These are phyloP conservation scores for Acanthurus leucopareius DNA, from an alignment of 2,797 vertebrate species.

Conservation along the genomic window DNA sequence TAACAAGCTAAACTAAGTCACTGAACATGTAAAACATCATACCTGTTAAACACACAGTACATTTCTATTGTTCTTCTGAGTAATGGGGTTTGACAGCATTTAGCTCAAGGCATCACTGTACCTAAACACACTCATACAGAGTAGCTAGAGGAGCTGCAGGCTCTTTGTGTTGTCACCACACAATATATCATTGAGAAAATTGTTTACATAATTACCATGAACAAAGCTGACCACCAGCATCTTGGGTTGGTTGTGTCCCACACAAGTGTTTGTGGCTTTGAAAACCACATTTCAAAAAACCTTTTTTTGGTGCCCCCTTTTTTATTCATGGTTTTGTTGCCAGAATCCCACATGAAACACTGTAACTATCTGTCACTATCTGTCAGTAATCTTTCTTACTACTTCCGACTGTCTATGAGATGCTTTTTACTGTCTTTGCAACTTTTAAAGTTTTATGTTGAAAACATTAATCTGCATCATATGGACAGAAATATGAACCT, in stretches of 20 bases:
- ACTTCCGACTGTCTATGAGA: background rate
- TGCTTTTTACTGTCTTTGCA: background rate
- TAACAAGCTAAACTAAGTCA: no score
- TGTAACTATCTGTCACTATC: background rate
- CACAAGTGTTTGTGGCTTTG: background rate
- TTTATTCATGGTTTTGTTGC: background rate
- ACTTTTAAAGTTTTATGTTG: background rate
- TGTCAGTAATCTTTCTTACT: background rate
- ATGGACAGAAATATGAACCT: background rate
- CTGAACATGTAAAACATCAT: background rate
- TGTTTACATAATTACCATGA: slow-evolving; percentile 31
- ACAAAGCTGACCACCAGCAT: slow-evolving; percentile 19
- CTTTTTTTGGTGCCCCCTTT: background rate
- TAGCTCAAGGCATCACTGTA: background rate
- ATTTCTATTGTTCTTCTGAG: background rate
- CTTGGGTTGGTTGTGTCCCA: slow-evolving; percentile 3
- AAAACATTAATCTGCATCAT: background rate
- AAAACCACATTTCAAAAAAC: slow-evolving; percentile 20
- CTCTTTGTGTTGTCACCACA: background rate
- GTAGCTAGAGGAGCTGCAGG: background rate
- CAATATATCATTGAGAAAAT: slow-evolving; percentile 5
- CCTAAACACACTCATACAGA: background rate
- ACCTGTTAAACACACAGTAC: background rate
- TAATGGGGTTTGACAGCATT: background rate
- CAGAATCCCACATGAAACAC: background rate